These are phyloP conservation scores for Platyscapa corneri DNA, from an alignment of 1,140 invertebrate species.

Conservation along the genomic window DNA sequence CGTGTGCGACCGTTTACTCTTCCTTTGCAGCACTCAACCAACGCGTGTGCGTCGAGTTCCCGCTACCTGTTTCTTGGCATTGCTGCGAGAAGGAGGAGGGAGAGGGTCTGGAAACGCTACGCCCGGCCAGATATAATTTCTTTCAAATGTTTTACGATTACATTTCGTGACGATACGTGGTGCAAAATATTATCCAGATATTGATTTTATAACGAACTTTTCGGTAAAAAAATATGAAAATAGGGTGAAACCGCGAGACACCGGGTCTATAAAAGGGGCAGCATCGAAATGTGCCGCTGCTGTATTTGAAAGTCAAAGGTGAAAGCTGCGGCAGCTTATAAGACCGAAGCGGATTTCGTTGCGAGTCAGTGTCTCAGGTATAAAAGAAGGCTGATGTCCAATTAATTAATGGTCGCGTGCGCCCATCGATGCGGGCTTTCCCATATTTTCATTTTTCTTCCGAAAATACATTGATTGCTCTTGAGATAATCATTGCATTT, in stretches of 20 bases:
- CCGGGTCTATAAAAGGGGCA: background rate
- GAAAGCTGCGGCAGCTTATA: background rate
- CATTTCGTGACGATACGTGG: background rate
- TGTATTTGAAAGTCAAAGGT: background rate
- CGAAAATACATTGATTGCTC: background rate
- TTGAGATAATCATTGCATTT: background rate
- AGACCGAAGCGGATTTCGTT: background rate
- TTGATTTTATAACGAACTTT: slow-evolving; percentile 3
- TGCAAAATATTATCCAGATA: background rate
- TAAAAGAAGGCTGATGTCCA: background rate
- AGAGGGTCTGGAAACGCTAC: background rate
- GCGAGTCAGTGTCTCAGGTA: background rate
- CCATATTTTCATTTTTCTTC: background rate
- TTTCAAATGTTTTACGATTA: background rate
- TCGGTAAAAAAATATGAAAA: background rate
- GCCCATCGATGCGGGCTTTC: background rate
- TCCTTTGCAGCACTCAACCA: background rate
- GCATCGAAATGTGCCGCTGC: background rate
- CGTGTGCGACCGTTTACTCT: too few relatives aligned
- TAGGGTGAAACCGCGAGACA: background rate
- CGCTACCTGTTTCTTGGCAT: background rate
- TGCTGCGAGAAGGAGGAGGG: background rate
- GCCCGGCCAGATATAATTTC: background rate
- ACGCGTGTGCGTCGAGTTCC: background rate
- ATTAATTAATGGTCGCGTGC: background rate